A percentile compares a stretch with the other conserved stretches of the same genome.
Evolutionary conservation across 2,888 invertebrate species (phyloP).

Genomic region (Belgica antarctica): DNA sequence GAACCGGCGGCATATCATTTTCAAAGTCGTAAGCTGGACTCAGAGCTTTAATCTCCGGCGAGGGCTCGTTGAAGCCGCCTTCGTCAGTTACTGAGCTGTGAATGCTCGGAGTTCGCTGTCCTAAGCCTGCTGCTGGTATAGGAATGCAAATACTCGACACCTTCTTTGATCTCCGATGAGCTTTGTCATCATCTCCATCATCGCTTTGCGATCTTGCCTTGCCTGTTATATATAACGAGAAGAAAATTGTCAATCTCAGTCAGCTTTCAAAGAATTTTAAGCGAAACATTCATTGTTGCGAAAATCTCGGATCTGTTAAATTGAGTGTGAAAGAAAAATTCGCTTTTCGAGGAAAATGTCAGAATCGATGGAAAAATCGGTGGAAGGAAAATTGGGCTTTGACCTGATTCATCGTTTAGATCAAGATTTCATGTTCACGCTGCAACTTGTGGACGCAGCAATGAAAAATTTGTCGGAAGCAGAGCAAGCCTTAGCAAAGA

Average conservation of each 20-base stretch:
- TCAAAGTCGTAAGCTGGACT: constrained; percentile 45
- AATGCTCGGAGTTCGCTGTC: constrained; percentile 65
- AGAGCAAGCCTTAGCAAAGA: neutral
- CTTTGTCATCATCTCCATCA: constrained; percentile 45
- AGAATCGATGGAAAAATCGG: neutral
- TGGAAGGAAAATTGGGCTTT: neutral
- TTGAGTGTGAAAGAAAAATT: neutral
- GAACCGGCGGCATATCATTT: constrained; percentile 39
- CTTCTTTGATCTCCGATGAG: constrained; percentile 59
- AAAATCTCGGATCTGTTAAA: neutral
- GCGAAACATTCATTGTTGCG: neutral
- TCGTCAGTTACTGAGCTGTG: constrained; percentile 66
- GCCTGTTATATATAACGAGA: constrained; percentile 33
- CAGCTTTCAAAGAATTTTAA: neutral
- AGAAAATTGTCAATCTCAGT: constrained; percentile 29
- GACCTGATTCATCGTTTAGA: constrained; percentile 18
- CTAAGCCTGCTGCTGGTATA: constrained; percentile 63
- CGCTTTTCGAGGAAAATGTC: constrained; percentile 7
- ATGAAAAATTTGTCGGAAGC: neutral
- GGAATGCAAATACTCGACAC: constrained; percentile 63
- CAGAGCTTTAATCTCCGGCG: constrained; percentile 67
- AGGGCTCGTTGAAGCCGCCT: constrained; percentile 71
- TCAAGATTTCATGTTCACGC: constrained; percentile 1
- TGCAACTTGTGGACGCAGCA: constrained; percentile 1
- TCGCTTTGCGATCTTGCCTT: constrained; percentile 43